Conservation (phyloP, 2,797 vertebrate genomes). For the Lepus oiostolus region DNA sequence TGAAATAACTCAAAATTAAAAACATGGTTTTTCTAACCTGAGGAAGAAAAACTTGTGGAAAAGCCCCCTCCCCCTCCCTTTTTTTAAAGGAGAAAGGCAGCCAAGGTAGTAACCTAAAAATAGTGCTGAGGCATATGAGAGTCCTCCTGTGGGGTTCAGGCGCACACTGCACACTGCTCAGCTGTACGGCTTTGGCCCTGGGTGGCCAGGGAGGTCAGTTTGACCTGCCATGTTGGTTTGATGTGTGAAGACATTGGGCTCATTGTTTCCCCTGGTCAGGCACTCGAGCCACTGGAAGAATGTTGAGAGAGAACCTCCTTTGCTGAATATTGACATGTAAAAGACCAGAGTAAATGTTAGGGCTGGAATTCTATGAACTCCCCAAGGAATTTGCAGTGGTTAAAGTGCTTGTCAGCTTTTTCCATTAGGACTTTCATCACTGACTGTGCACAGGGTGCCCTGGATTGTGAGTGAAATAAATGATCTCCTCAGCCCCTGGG, state of each 20-base stretch:
- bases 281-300: conserved; percentile 6
- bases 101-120: conserved; percentile 68
- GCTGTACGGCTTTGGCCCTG: background rate
- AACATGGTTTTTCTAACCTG: background rate
- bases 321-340: conserved; percentile 7
- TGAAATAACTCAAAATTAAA: conserved; percentile 66
- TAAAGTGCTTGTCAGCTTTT: conserved; percentile 34
- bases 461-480: background rate
- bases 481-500: background rate
- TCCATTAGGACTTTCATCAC: background rate
- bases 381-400: conserved; percentile 5
- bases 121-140: conserved; percentile 45
- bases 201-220: conserved; percentile 51
- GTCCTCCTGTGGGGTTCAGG: conserved; percentile 4
- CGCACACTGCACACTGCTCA: conserved; percentile 28
- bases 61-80: background rate
- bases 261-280: conserved; percentile 39
- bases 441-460: background rate
- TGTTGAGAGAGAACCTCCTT: conserved; percentile 1
- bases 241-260: conserved; percentile 18
- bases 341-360: conserved; percentile 48
- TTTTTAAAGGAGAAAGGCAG: background rate
- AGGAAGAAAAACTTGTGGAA: conserved; percentile 49
- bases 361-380: conserved; percentile 52
- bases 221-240: conserved; percentile 62